A percentile compares a stretch with the other conserved stretches of the same genome.
Conservation (phyloP, 1,140 invertebrate genomes). For the Copidosoma floridanum region DNA sequence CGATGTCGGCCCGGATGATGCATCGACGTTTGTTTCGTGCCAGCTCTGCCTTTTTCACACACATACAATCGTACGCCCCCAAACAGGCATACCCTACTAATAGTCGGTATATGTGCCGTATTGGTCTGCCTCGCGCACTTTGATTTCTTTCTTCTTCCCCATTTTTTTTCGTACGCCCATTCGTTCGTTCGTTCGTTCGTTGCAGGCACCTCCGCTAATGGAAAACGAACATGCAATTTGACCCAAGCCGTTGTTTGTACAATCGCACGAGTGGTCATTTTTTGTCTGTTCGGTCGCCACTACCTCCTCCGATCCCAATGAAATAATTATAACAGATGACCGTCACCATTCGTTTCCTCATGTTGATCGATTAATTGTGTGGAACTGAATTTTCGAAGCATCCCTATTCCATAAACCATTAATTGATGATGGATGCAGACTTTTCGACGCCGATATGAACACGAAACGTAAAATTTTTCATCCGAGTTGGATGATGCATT, state of each 20-base stretch:
- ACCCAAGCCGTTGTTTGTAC: conserved; percentile 22
- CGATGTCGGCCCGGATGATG: conserved; percentile 33
- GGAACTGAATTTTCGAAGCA: too few relatives aligned
- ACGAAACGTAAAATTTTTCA: background rate
- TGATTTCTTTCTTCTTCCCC: background rate
- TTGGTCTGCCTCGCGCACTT: background rate
- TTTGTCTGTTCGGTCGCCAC: background rate
- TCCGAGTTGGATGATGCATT: too few relatives aligned
- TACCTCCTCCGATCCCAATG: conserved; percentile 1
- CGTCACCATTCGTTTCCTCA: too few relatives aligned
- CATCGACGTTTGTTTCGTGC: conserved; percentile 13
- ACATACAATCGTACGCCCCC: too few relatives aligned
- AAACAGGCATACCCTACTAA: background rate
- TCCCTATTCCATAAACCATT: conserved; percentile 5
- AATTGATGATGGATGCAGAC: background rate
- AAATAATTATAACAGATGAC: conserved; percentile 13
- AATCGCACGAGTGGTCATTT: conserved; percentile 20
- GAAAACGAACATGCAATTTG: conserved; percentile 17
- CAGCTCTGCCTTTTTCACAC: background rate
- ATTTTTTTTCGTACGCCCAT: too few relatives aligned
- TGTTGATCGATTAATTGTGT: too few relatives aligned
- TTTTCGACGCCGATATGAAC: background rate
- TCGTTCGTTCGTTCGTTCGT: too few relatives aligned
- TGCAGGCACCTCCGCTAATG: conserved; percentile 2
- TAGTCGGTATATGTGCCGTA: background rate